Evolutionary conservation across 2,888 invertebrate species (phyloP), one percentile per base, ranked within the genome.

Genomic region (Ochropleura leucogaster): DNA sequence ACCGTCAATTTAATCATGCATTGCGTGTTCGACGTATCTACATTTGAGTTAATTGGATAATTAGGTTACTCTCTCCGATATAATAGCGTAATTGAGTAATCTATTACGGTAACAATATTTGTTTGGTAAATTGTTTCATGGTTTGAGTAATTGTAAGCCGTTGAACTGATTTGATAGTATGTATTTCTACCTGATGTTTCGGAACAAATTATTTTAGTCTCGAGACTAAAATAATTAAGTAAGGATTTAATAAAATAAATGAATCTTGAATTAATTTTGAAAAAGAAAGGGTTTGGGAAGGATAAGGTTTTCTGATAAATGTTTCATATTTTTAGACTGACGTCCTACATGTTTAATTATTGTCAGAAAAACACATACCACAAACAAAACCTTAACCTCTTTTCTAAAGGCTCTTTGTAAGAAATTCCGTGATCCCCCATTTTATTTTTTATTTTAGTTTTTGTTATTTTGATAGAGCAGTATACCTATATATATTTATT

Each of bases 61-160:
- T 84, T 72, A 70, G 67, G 70, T 79, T 79, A 82, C 86, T 88
- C 81, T 89, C 86, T 87, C 85, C 74, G 66, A 87, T 87, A 87
- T 51, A 82, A 85, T 72, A 63, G 49, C 46, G 55, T 73, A 75
- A 85, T 86, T 83, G 65, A 74, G 73, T 83, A 79, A 86, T 77
- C 53, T 72, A 73, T 74, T 80, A 73, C 74, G 18, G 72, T 75
- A 68, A 49, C 47, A 72, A 66, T 68, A 30, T 40, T n/a, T 30
- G 44, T 77, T 79, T 51, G 47, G 51, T 63, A 71, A 82, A 79
- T 84, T 70, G 10, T 51, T 77, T 30, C 74, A 68, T 18, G 59
- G 0, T 2, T 51, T 77, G 16, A 74, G 60, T 72, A 69, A 77
- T 72, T 76, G 40, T 18, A 30, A 68, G 72, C 20, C 67, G 74